Evolutionary conservation across 1,140 invertebrate species (phyloP), one percentile per base, ranked within the genome.

Genomic region (Limonius californicus): DNA sequence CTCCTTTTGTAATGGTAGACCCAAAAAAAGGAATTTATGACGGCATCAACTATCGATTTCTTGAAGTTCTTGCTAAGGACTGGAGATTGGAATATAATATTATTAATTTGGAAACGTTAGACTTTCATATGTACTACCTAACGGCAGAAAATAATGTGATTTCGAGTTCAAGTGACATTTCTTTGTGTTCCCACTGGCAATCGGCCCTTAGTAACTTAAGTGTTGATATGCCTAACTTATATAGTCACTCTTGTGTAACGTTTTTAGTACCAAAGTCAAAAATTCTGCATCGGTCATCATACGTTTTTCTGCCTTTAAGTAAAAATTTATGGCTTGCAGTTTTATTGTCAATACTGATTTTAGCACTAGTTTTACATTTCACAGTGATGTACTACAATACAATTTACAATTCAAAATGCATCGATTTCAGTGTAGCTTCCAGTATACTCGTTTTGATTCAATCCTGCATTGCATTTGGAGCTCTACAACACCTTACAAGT

Each of bases 241-340:
- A 60, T 20, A 20, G 27, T 32, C 58, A 60, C 54, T 15, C 20
- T 11, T 60, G 58, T 27, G 23, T 7, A 4, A 60, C 58, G 12
- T 60, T 60, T 54, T 19, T 60, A 16, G 58, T 60, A n/a, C 58
- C 58, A 35, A 60, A 60, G 35, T 47, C 58, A 21, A 12, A 35
- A 60, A 18, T 50, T n/a, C 9, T 54, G 7, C 21, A 14, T 2
- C 27, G 35, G 21, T 35, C 0, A 16, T 32, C 58, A 8, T 54
- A 35, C 20, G 15, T 30, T 19, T 60, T 54, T 20, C 16, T 18
- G 21, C 58, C 58, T 14, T 53, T 60, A 9, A 14, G 18, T 3
- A 2, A 8, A 7, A 14, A 32, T 21, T 54, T 50, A 7, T 60
- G 58, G 58, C 20, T 60, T 8, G 9, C 21, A 4, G 39, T 54